Evolutionary conservation across 2,797 vertebrate species (phyloP).

Genomic region (Poeciliopsis infans): DNA sequence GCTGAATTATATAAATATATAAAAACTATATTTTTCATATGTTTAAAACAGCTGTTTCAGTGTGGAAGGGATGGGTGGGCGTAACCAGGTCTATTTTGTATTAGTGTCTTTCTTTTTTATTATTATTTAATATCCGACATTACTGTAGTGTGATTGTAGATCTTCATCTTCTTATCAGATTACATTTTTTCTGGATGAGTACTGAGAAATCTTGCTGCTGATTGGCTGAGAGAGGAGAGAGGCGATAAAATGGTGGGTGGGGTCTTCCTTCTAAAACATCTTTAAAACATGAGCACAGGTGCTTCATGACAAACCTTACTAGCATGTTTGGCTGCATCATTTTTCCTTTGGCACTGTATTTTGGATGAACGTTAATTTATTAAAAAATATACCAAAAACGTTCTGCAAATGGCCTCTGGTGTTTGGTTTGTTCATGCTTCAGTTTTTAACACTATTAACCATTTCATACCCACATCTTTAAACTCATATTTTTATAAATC

Average conservation of each 20-base stretch:
- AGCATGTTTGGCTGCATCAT: conserved; percentile 98
- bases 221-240: conserved; percentile 78
- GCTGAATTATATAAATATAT: conserved; percentile 83
- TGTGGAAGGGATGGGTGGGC: conserved; percentile 67
- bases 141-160: conserved; percentile 96
- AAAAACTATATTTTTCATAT: conserved; percentile 86
- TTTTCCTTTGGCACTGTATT: conserved; percentile 98
- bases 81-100: conserved; percentile 93
- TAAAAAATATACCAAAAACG: conserved; percentile 89
- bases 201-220: conserved; percentile 88
- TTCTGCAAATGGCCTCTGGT: conserved; percentile 52
- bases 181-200: conserved; percentile 68
- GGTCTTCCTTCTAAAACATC: conserved; percentile 77
- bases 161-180: conserved; percentile 74
- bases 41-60: conserved; percentile 83
- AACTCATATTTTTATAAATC: no score
- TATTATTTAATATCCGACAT: conserved; percentile 95
- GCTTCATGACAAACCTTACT: conserved; percentile 92
- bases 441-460: no score
- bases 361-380: conserved; percentile 99
- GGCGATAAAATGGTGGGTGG: conserved; percentile 51
- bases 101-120: conserved; percentile 77
- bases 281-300: conserved; percentile 87
- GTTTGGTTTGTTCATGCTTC: conserved; percentile 16
- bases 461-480: no score